Evolutionary conservation across 2,113 vertebrate species (phyloP), one percentile per base, ranked within the genome.

Genomic region (Aspidoscelis tigris): DNA sequence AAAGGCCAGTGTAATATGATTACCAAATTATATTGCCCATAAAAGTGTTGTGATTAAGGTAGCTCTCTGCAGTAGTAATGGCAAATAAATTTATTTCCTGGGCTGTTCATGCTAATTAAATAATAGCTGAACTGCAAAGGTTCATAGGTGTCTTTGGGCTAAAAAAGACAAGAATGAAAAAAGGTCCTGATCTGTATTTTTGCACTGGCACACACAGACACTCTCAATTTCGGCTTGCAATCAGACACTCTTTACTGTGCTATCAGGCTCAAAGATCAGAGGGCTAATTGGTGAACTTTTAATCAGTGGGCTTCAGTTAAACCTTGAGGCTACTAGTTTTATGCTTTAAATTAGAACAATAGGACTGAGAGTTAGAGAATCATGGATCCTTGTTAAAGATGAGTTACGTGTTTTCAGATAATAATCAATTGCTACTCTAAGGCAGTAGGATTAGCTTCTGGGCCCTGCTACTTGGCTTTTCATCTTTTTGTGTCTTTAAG

Each of bases 21-120:
- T 90, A 39, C 76, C 39, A 50, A 61, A 55, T 88, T 86, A 3
- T 82, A 55, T 73, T 89, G n/a, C 43, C 47, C 61, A 61, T 90
- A 65, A 84, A 87, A 90, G 21, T 44, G 47, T 76, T 84, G 87
- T 85, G 8, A 65, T 50, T 87, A 53, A 53, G 44, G 47, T 44
- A 68, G 68, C 75, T 78, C 80, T n/a, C 24, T 65, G 76, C 65
- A 73, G 55, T 66, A 66, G 68, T 44, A 78, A 78, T 78, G 85
- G 22, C 73, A 82, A 69, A 78, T 84, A 71, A 78, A 68, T 82
- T 12, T 7, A 86, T 89, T 70, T 68, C 33, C 89, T 81, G 66
- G 33, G 2, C 39, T 33, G 1, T 79, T 89, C 26, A 10, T 50
- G 33, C 74, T 41, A 61, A 78, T 66, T 64, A 76, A 84, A 76